Base-by-base conservation (phyloP, 2,888 invertebrate genomes). In the Acrobasis repandana region DNA sequence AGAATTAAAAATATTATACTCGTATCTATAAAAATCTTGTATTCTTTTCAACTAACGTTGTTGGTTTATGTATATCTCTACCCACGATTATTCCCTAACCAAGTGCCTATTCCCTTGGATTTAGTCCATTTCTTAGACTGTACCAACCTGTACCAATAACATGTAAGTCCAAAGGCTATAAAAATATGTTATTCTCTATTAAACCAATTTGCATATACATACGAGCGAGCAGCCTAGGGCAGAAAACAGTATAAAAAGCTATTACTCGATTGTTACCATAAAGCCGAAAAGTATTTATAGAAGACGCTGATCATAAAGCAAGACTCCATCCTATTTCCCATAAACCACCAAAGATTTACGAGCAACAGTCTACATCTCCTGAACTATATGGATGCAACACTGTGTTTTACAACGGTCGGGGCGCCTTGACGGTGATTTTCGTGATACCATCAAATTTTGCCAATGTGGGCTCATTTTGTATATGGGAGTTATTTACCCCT, bases 271-370 rank as follows among this genome's bases (percentile, higher is more conserved):
- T 51, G 33, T 28, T 14, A 2, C 51, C 16, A 54, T 54, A 18
- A 38, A 20, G 28, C 15, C 47, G 51, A 58, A 18, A 38, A 60
- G 52, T 63, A 63, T 65, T 63, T 61, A 62, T 62, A 63, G 61
- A 60, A 61, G 63, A 65, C 58, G 56, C 52, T 43, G 58, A 36
- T 65, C 62, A 62, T 67, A 67, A 67, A 65, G 61, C 62, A 50
- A 48, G 36, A 60, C 48, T 46, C 52, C 60, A 18, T 48, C 46
- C 46, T 56, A 47, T 56, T 60, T 48, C 58, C 49, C 61, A 61
- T 62, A 64, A 64, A 64, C 54, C 57, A 61, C 11, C 16, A 16
- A 36, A 14, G 38, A 54, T 54, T 54, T 54, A 54, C 38, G 54
- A 54, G 18, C 38, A 16, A 14, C 14, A 54, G 54, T 43, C 18